Percentiles rank a stretch among this genome's conserved stretches.
These are phyloP conservation scores for Aricia artaxerxes DNA, from an alignment of 2,888 invertebrate genomes.

Conservation along the genomic window DNA sequence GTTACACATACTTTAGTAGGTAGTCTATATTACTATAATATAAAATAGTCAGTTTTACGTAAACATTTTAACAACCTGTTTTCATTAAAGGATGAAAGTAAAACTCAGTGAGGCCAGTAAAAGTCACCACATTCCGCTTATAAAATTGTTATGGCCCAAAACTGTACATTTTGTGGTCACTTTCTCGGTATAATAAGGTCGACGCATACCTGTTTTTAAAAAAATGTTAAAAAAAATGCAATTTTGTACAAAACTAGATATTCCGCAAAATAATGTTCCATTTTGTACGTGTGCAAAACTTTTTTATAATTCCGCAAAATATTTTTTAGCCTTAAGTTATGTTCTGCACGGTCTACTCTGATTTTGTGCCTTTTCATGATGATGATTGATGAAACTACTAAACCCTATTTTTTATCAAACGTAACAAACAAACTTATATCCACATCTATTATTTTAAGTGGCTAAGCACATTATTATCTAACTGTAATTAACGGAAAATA, in stretches of 20 bases:
- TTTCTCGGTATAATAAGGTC: conserved; percentile 23
- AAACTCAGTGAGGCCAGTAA: conserved; percentile 22
- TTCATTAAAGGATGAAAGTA: conserved; percentile 18
- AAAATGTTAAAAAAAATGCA: neutral
- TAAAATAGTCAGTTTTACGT: neutral
- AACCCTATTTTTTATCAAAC: too few relatives aligned
- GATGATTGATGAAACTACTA: too few relatives aligned
- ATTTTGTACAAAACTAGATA: neutral
- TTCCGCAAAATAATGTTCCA: neutral
- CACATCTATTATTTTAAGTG: too few relatives aligned
- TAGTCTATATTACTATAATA: neutral
- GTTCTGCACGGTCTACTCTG: too few relatives aligned
- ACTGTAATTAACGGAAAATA: too few relatives aligned
- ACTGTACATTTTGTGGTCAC: conserved; percentile 27
- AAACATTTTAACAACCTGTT: neutral
- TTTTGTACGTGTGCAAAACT: neutral
- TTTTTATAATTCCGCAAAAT: too few relatives aligned
- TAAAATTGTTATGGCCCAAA: conserved; percentile 25
- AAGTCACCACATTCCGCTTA: conserved; percentile 26
- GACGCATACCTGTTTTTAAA: neutral
- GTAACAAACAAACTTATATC: too few relatives aligned
- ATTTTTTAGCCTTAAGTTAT: too few relatives aligned
- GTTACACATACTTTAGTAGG: neutral
- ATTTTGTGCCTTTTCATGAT: too few relatives aligned
- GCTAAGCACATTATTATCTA: too few relatives aligned